Percentiles rank a stretch among this genome's conserved stretches.
phyloP scores from a whole-genome alignment of 2,113 vertebrate species.

The Sylvicapra grimmia region DNA sequence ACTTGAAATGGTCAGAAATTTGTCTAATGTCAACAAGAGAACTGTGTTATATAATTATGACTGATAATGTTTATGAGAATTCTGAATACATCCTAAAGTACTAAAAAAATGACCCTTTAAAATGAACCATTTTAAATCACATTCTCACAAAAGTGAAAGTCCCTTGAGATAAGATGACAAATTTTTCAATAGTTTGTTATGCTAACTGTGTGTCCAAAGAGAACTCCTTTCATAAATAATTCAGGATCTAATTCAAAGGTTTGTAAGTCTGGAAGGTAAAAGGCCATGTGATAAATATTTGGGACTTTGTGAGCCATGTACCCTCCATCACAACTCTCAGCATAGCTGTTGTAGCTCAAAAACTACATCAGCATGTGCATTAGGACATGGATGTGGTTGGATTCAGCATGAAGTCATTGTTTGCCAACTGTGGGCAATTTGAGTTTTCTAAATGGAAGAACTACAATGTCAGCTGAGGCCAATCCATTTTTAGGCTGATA shows the following conservation, averaged over 20 bases:
- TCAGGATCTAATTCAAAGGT: background rate
- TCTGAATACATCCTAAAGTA: background rate
- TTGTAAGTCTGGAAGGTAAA: background rate
- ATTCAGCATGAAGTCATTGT: background rate
- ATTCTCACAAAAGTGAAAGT: background rate
- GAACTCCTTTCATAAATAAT: background rate
- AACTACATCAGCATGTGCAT: background rate
- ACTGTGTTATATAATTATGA: background rate
- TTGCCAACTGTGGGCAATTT: background rate
- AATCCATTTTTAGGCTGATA: conserved; percentile 16
- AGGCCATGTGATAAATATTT: background rate
- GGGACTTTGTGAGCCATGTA: background rate
- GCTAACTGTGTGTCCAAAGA: background rate
- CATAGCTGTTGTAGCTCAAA: background rate
- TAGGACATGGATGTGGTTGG: background rate
- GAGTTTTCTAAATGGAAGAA: background rate
- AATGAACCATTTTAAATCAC: background rate
- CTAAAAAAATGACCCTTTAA: background rate
- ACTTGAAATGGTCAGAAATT: background rate
- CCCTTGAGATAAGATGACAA: background rate
- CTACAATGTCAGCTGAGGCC: background rate
- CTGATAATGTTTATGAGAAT: background rate
- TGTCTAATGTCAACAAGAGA: background rate
- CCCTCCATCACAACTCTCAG: background rate
- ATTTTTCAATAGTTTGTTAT: background rate